Evolutionary conservation across 2,113 vertebrate genomes (phyloP).

Genomic region (Sphaerodactylus townsendi): DNA sequence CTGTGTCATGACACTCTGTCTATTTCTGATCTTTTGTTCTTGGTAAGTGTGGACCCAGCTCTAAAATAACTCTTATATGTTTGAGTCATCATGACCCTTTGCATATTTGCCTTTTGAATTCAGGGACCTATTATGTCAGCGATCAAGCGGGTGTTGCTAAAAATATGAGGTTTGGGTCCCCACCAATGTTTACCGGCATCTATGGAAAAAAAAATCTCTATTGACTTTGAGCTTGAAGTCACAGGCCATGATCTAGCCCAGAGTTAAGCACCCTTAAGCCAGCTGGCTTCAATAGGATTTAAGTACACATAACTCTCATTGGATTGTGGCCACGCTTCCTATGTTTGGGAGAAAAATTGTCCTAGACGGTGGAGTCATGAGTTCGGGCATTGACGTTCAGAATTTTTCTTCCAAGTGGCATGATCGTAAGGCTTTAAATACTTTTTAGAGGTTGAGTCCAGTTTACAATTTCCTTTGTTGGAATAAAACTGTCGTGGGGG

Average conservation of each 20-base stretch:
- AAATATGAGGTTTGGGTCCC: neutral
- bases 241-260: neutral
- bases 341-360: neutral
- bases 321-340: neutral
- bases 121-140: neutral
- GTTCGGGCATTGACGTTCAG: neutral
- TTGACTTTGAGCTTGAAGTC: neutral
- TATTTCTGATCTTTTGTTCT: neutral
- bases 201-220: neutral
- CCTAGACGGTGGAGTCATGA: neutral
- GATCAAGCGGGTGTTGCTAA: neutral
- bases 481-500: neutral
- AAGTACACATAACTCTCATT: neutral
- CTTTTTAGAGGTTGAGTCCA: too few species aligned
- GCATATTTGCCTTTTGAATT: neutral
- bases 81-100: neutral
- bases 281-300: neutral
- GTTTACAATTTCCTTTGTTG: too few species aligned
- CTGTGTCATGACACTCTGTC: neutral
- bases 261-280: neutral
- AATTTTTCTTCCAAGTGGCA: neutral
- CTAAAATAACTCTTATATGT: neutral
- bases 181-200: neutral
- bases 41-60: neutral
- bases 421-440: neutral